Percentiles rank a stretch among this genome's conserved stretches.
Conservation (phyloP, 2,113 vertebrate species). For the Hirundichthys speculiger region DNA sequence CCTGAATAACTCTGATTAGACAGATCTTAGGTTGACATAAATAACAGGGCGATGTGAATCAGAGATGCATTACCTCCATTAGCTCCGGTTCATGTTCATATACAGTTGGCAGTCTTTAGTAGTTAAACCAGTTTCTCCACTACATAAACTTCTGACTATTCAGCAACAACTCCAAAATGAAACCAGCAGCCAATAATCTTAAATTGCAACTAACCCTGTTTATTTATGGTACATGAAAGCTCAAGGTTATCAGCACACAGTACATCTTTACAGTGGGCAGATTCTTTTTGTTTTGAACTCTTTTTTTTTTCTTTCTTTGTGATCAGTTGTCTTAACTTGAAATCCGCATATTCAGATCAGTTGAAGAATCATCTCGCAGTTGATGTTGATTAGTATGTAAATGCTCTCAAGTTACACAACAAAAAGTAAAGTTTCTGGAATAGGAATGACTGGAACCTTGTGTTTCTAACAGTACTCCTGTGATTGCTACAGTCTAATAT, state of each 20-base stretch:
- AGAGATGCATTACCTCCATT: constrained; percentile 14
- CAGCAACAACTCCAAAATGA: constrained; percentile 14
- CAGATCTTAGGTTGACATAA: constrained; percentile 8
- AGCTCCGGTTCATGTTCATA: constrained; percentile 16
- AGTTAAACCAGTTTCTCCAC: no score
- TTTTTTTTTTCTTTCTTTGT: constrained; percentile 6
- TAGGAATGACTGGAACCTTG: constrained; percentile 44
- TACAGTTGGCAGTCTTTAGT: constrained; percentile 17
- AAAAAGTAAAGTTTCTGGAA: constrained; percentile 50
- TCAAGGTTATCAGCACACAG: constrained; percentile 4
- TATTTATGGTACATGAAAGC: not conserved
- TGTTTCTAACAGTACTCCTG: constrained; percentile 48
- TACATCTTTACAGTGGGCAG: not conserved
- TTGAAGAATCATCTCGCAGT: no score
- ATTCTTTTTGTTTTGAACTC: no score
- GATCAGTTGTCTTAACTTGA: constrained; percentile 26
- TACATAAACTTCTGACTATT: constrained; percentile 33
- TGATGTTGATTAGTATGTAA: constrained; percentile 64
- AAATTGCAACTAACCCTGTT: constrained; percentile 27
- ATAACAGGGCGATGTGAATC: constrained; percentile 21
- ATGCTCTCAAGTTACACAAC: constrained; percentile 40
- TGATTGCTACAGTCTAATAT: constrained; percentile 53
- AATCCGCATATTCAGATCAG: no score
- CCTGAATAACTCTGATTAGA: no score
- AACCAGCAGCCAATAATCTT: constrained; percentile 24